phyloP scores from a whole-genome alignment of 2,113 vertebrate species.

The Takifugu bimaculatus region DNA sequence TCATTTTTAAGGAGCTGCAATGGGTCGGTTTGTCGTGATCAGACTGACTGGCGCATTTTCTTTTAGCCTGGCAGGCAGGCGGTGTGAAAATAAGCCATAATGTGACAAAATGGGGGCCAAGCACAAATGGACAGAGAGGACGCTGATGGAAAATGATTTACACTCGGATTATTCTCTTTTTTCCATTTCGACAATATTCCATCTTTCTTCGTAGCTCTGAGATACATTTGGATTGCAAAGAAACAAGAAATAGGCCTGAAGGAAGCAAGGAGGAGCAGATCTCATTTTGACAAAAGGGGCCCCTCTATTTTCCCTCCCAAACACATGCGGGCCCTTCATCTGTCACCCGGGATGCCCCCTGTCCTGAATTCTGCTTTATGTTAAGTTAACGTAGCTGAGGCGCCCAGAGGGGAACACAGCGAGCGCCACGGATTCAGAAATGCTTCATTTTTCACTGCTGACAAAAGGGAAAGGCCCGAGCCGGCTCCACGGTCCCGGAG shows the following conservation, averaged over 20 bases:
- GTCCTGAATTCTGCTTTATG: conserved; percentile 66
- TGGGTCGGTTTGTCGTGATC: conserved; percentile 36
- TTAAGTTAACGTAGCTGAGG: conserved; percentile 67
- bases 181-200: conserved; percentile 41
- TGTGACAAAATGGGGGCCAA: conserved; percentile 47
- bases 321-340: conserved; percentile 62
- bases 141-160: conserved; percentile 46
- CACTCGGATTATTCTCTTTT: conserved; percentile 45
- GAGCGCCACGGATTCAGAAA: conserved; percentile 49
- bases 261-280: conserved; percentile 49
- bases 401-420: conserved; percentile 57
- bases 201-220: conserved; percentile 35
- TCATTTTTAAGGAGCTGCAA: conserved; percentile 46
- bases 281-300: conserved; percentile 53
- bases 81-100: conserved; percentile 50
- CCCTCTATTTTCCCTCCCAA: conserved; percentile 59
- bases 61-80: conserved; percentile 24
- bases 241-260: conserved; percentile 36
- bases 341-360: conserved; percentile 52
- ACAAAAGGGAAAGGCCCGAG: conserved; percentile 57
- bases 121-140: conserved; percentile 28
- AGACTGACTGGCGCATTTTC: conserved; percentile 34
- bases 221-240: conserved; percentile 35
- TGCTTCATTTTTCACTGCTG: conserved; percentile 63
- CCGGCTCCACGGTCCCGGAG: conserved; percentile 45